phyloP scores from a whole-genome alignment of 2,797 vertebrate genomes.

The Champsocephalus gunnari region DNA sequence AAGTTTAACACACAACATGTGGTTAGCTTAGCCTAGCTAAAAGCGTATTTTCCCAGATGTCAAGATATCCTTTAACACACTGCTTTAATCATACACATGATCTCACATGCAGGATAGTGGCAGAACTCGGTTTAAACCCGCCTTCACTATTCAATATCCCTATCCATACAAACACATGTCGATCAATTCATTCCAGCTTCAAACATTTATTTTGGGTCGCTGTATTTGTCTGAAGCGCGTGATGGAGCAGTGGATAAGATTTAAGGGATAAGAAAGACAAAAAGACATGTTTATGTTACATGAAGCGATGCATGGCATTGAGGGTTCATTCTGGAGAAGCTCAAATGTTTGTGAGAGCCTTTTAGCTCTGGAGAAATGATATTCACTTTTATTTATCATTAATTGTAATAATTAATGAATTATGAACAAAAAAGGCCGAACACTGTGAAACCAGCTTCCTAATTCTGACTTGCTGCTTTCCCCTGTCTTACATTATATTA shows the following conservation, averaged over 20 bases:
- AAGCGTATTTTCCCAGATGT: background rate
- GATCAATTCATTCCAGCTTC: background rate
- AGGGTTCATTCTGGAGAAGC: constrained; percentile 16
- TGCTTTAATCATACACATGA: background rate
- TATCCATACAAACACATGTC: background rate
- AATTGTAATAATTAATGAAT: background rate
- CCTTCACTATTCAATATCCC: background rate
- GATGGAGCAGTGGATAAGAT: constrained; percentile 11
- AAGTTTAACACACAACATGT: constrained; percentile 27
- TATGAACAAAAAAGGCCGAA: background rate
- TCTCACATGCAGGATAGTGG: background rate
- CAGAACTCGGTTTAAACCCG: constrained; percentile 7
- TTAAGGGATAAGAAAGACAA: constrained; percentile 4
- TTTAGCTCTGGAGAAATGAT: background rate
- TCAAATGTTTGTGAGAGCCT: background rate
- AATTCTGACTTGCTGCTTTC: background rate
- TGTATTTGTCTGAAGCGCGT: background rate
- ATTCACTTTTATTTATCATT: background rate
- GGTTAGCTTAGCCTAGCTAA: constrained; percentile 6
- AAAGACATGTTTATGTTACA: constrained; percentile 4
- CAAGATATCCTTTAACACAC: background rate
- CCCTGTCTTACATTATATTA: background rate
- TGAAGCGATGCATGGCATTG: constrained; percentile 4
- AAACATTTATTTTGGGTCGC: constrained; percentile 23
- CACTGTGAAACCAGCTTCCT: background rate